Conservation (phyloP, 1,140 invertebrate genomes). For the Chironomus striatipennis region DNA sequence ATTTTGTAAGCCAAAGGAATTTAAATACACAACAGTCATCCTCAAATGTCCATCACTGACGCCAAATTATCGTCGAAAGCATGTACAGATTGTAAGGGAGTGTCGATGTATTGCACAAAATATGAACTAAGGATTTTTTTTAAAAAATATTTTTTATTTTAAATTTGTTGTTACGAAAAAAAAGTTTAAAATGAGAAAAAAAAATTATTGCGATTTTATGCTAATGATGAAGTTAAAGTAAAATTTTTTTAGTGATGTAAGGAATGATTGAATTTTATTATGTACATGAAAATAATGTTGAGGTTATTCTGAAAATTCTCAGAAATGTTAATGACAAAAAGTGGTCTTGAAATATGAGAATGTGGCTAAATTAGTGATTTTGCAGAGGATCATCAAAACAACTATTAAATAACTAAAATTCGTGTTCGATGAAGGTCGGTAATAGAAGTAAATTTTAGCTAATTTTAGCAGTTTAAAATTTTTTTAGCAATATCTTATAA, state of each 20-base stretch:
- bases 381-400: too few species aligned
- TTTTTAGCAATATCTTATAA: too few species aligned
- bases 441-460: too few species aligned
- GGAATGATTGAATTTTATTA: not conserved
- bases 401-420: too few species aligned
- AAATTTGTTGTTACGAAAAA: not conserved
- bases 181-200: not conserved
- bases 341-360: too few species aligned
- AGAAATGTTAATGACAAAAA: too few species aligned
- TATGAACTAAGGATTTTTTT: not conserved
- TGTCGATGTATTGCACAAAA: constrained; percentile 49
- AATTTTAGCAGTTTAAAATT: too few species aligned
- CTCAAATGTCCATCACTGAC: constrained; percentile 50
- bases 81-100: constrained; percentile 52
- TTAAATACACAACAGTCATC: constrained; percentile 52
- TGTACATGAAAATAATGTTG: not conserved
- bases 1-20: constrained; percentile 56
- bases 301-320: too few species aligned
- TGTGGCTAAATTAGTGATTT: too few species aligned
- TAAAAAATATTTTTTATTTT: not conserved
- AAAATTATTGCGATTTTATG: not conserved
- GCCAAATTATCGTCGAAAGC: constrained; percentile 48
- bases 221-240: not conserved
- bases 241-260: not conserved
- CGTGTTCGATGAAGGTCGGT: too few species aligned